Conservation (phyloP, 2,888 invertebrate species). For the Scaptomyza caliginosa region DNA sequence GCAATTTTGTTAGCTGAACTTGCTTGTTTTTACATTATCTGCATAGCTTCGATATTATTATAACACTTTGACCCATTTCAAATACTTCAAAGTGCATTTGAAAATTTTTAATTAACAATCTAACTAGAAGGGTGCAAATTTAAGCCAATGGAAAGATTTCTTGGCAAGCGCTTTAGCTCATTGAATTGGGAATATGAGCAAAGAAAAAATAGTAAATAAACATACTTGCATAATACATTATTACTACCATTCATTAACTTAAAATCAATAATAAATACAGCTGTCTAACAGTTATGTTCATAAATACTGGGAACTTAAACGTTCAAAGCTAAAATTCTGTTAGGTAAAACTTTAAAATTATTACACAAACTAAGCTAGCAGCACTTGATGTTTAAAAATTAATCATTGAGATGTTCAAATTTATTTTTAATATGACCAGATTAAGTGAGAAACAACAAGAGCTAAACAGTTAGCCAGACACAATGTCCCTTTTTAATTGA, state of each 20-base stretch:
- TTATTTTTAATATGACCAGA: neutral
- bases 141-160: neutral
- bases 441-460: constrained; percentile 12
- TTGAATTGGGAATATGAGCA: too few species aligned
- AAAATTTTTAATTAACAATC: neutral
- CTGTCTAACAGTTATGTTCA: neutral
- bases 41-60: neutral
- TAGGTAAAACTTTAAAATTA: neutral
- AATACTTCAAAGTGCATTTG: neutral
- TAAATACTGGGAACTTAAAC: neutral
- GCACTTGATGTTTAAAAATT: neutral
- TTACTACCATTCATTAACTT: too few species aligned
- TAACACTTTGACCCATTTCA: neutral
- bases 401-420: neutral
- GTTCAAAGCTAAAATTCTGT: neutral
- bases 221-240: too few species aligned
- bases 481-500: constrained; percentile 44
- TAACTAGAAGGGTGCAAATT: neutral
- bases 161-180: too few species aligned
- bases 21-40: neutral
- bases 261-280: neutral
- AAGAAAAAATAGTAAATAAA: too few species aligned
- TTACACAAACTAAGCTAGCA: neutral
- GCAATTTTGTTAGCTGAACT: neutral
- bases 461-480: constrained; percentile 25